phyloP scores from a whole-genome alignment of 2,797 vertebrate species.

The Gallinago stenura region DNA sequence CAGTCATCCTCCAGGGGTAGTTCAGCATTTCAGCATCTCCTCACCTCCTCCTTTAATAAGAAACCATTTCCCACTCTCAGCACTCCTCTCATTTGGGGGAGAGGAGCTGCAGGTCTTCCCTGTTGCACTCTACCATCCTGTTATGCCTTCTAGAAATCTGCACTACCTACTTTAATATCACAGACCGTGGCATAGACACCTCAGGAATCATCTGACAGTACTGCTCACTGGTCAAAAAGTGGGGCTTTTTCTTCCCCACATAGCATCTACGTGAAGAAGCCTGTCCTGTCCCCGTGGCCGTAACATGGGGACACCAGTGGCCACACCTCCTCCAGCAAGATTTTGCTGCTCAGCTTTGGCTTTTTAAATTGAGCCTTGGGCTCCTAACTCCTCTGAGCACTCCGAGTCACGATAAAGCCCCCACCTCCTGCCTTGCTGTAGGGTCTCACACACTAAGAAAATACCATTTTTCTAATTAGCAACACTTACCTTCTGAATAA shows the following conservation, averaged over 20 bases:
- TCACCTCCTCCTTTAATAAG: background rate
- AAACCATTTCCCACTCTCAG: background rate
- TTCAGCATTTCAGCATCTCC: background rate
- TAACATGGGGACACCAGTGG: background rate
- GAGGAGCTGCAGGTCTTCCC: background rate
- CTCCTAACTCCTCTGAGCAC: background rate
- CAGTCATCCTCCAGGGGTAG: rapidly evolving
- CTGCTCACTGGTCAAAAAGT: background rate
- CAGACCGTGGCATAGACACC: rapidly evolving
- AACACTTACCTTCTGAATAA: background rate
- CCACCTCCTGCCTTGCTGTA: rapidly evolving
- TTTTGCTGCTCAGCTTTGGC: background rate
- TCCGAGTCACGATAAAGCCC: background rate
- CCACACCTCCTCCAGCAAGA: background rate
- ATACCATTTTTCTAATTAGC: background rate
- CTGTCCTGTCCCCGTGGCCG: background rate
- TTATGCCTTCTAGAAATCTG: background rate
- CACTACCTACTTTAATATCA: background rate
- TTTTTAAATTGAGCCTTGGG: background rate
- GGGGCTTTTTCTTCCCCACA: rapidly evolving
- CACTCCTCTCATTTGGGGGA: background rate
- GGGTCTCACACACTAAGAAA: background rate
- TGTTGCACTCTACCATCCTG: rapidly evolving
- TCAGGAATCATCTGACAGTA: background rate
- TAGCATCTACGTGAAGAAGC: rapidly evolving